Evolutionary conservation across 2,113 vertebrate genomes (phyloP).

Genomic region (Coracopsis vasa): DNA sequence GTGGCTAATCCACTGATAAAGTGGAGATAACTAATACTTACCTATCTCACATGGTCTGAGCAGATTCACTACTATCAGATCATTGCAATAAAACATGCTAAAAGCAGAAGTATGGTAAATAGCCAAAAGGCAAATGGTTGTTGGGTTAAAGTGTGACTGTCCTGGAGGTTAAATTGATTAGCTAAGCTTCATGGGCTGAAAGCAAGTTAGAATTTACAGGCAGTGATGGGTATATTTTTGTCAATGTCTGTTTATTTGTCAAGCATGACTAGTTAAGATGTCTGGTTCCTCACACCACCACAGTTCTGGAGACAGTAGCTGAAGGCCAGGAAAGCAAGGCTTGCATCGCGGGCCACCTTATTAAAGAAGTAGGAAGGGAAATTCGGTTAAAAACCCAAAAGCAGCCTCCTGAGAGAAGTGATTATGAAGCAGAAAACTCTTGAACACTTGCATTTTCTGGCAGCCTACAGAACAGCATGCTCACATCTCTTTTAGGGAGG

Average conservation of each 20-base stretch:
- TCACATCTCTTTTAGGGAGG: background rate
- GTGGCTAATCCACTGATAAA: background rate
- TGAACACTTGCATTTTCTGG: background rate
- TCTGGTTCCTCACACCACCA: conserved; percentile 58
- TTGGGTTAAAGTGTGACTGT: conserved; percentile 2
- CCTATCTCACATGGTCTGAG: background rate
- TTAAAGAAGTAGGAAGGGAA: conserved; percentile 60
- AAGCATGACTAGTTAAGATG: conserved; percentile 20
- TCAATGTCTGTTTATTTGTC: conserved; percentile 8
- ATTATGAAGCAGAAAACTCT: background rate
- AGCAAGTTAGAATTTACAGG: conserved; percentile 27
- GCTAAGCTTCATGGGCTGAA: conserved; percentile 28
- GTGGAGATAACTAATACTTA: background rate
- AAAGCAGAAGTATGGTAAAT: conserved; percentile 15
- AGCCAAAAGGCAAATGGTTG: background rate
- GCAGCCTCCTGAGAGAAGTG: background rate
- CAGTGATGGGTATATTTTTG: background rate
- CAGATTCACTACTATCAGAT: background rate
- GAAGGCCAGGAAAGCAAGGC: conserved; percentile 58
- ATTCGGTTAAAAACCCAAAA: conserved; percentile 28
- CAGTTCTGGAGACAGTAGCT: conserved; percentile 61
- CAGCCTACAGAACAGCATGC: background rate
- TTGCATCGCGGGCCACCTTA: conserved; percentile 49
- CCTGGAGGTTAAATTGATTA: conserved; percentile 22
- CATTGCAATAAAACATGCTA: background rate